Base-by-base conservation (phyloP, 2,113 vertebrate genomes). In the Oncorhynchus tshawytscha region DNA sequence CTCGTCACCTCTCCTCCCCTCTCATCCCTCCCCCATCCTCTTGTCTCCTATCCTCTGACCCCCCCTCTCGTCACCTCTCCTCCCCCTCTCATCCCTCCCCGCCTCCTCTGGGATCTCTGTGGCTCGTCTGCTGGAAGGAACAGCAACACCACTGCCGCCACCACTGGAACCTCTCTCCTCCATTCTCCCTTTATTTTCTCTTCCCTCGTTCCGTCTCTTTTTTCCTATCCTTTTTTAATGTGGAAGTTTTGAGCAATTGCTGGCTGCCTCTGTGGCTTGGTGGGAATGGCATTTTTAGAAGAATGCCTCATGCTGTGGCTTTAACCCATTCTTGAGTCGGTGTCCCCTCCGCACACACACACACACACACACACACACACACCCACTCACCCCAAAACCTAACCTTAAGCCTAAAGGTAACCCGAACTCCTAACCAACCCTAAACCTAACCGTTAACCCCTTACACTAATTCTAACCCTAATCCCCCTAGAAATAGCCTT, bases 191-290 rank as follows among this genome's bases (percentile, higher is more conserved):
- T 71, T 67, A 75, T 70, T 25, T 77, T 39, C 60, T 81, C 20
- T 67, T 82, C 64, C 57, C 75, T 71, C 34, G 22, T 22, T n/a
- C 20, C 15, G 8, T 49, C 45, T 29, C 29, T 49, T 31, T 57
- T 83, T 82, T 78, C 82, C 85, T 81, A 79, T 83, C 77, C 86
- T 86, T 85, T 91, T 94, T 92, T 93, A 90, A 93, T 93, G 92
- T 93, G 93, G 93, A 94, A 93, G 93, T 92, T 94, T 87, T 93
- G 91, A 94, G 92, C 91, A 90, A 90, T 92, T 90, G 85, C 90
- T 94, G 90, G 88, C 91, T 90, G 90, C 88, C 91, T 89, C 90
- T 91, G 92, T 88, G 92, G 91, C 89, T 93, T 84, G 87, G 88
- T 90, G 90, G 92, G 90, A 93, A 93, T 87, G 88, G 90, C 91